These are phyloP conservation scores for Petrolisthes cinctipes DNA, from an alignment of 2,888 invertebrate genomes.

Conservation along the genomic window DNA sequence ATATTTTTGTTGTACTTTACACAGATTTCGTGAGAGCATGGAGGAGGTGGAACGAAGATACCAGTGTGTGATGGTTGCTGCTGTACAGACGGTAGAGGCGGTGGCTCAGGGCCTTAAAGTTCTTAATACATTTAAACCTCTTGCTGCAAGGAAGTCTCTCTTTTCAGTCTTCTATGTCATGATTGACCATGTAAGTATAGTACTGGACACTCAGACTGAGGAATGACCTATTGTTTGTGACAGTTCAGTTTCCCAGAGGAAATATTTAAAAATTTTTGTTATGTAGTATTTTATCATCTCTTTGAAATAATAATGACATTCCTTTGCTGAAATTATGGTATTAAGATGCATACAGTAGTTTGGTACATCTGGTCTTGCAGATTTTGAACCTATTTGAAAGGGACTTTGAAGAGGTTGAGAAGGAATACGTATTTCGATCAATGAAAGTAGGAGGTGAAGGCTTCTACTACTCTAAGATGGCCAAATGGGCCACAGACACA, in stretches of 20 bases:
- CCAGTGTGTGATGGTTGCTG: conserved; percentile 62
- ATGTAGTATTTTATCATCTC: no score
- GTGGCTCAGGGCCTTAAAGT: conserved; percentile 57
- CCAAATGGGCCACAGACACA: conserved; percentile 56
- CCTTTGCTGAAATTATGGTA: neutral
- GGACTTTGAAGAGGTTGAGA: conserved; percentile 59
- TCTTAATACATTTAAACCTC: conserved; percentile 51
- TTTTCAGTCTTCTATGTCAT: conserved; percentile 63
- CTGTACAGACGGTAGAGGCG: conserved; percentile 55
- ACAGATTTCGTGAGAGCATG: conserved; percentile 59
- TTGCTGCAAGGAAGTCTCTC: conserved; percentile 59
- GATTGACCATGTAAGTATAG: conserved; percentile 60
- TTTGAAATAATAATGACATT: neutral
- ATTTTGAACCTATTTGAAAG: conserved; percentile 57
- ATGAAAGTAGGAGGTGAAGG: conserved; percentile 47
- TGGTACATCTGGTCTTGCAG: conserved; percentile 36
- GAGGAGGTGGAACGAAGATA: conserved; percentile 64
- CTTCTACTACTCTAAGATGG: conserved; percentile 62
- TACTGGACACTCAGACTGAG: no score
- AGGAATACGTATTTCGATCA: conserved; percentile 59
- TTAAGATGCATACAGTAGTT: neutral
- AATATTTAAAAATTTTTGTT: no score
- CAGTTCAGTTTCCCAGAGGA: no score
- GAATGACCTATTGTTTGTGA: no score
- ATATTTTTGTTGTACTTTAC: no score